Evolutionary conservation across 2,888 invertebrate genomes (phyloP), one percentile per base, ranked within the genome.

Genomic region (Pheosia tremula): DNA sequence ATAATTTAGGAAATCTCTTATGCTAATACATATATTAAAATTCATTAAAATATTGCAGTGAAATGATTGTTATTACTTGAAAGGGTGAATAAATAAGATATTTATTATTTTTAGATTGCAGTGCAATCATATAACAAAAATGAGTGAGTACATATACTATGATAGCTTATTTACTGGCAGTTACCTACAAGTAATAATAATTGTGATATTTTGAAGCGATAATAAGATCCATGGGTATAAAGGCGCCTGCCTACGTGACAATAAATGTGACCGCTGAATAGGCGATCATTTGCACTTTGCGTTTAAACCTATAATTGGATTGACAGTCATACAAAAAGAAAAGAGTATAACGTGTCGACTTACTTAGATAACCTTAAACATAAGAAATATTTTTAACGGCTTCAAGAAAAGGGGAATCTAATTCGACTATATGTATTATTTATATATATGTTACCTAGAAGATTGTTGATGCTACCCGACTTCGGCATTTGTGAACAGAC

Each of bases 321-420:
- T 74, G 75, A 64, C 75, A 67, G 24, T 7, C 45, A 11, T 37
- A 75, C 69, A 75, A 77, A 63, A 59, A 74, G 45, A n/a, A 6
- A 61, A 61, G 62, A 67, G 67, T 76, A 64, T 58, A 52, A 54
- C 24, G 67, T 73, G 41, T 41, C 8, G 41, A 41, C 6, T 47
- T 11, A 47, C 47, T 7, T 47, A 47, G 4, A 10, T 47, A 10
- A 47, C 47, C 11, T 47, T 47, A 24, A 24, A 24, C 24, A 24
- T 24, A 24, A 0, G 24, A 24, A 24, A 24, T n/a, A n/a, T 24
- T 24, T 24, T 24, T 24, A 24, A 24, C 24, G 24, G 24, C 24
- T 24, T 24, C 24, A 24, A 24, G 24, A 24, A 24, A 24, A 24
- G 24, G 24, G 24, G 24, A 24, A 24, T 24, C 24, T 24, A 24